Evolutionary conservation across 2,113 vertebrate species (phyloP).

Genomic region (Triplophysa dalaica): DNA sequence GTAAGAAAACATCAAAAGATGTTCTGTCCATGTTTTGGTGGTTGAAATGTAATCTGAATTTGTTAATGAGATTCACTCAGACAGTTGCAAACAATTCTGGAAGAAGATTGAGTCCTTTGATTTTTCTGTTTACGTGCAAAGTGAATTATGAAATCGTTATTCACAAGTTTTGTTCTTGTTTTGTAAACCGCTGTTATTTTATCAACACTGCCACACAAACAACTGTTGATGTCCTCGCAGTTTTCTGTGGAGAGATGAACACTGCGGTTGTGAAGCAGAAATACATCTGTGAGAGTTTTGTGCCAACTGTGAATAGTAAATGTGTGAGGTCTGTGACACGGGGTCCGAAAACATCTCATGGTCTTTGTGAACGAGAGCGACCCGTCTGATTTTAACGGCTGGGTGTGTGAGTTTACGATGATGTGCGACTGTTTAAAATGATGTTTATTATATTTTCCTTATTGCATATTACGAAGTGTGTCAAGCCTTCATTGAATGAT

Average conservation of each 20-base stretch:
- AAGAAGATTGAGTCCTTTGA: not conserved
- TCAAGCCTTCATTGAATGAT: conserved; percentile 15
- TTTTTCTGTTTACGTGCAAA: not conserved
- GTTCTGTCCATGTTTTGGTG: not conserved
- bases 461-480: not conserved
- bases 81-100: not conserved
- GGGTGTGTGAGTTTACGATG: not conserved
- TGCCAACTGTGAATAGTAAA: conserved; percentile 2
- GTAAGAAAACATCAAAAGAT: too few species aligned
- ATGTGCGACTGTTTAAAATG: not conserved
- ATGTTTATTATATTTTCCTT: conserved; percentile 37
- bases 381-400: not conserved
- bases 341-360: not conserved
- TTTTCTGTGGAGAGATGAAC: not conserved
- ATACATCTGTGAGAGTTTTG: not conserved
- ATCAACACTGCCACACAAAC: not conserved
- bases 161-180: not conserved
- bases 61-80: not conserved
- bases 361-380: not conserved
- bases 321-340: not conserved
- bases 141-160: not conserved
- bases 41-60: not conserved
- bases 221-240: not conserved
- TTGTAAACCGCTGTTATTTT: not conserved
- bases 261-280: not conserved